Conservation (phyloP, 1,140 invertebrate genomes). For the Euschistus heros region DNA sequence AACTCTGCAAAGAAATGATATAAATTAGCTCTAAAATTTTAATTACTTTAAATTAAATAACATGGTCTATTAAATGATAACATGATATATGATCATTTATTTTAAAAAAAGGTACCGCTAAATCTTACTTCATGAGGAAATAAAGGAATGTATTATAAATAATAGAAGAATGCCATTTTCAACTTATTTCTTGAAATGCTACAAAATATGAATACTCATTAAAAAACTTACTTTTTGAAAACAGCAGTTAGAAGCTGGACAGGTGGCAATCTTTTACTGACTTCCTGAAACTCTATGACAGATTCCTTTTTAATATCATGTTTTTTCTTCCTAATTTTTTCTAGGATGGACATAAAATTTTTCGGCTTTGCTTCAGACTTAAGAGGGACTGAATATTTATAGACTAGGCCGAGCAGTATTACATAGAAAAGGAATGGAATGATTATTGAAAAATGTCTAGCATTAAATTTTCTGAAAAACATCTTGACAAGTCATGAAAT, state of each 20-base stretch:
- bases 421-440: constrained; percentile 18
- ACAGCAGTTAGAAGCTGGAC: constrained; percentile 15
- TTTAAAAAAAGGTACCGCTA: too few relatives aligned
- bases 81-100: too few relatives aligned
- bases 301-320: not conserved
- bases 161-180: too few relatives aligned
- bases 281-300: not conserved
- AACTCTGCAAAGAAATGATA: constrained; percentile 42
- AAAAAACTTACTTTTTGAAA: constrained; percentile 19
- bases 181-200: too few relatives aligned
- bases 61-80: too few relatives aligned
- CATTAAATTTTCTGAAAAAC: constrained; percentile 6
- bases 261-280: constrained; percentile 16
- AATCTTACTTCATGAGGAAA: too few relatives aligned
- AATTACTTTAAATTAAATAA: too few relatives aligned
- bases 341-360: not conserved
- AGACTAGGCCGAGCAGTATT: constrained; percentile 3
- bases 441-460: constrained; percentile 12
- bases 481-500: not conserved
- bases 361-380: constrained; percentile 6
- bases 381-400: constrained; percentile 7
- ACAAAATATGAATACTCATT: too few relatives aligned
- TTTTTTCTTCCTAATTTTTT: constrained; percentile 1
- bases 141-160: too few relatives aligned
- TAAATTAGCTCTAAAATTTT: too few relatives aligned